phyloP scores from a whole-genome alignment of 1,140 invertebrate species.

The Steinernema khuongi region DNA sequence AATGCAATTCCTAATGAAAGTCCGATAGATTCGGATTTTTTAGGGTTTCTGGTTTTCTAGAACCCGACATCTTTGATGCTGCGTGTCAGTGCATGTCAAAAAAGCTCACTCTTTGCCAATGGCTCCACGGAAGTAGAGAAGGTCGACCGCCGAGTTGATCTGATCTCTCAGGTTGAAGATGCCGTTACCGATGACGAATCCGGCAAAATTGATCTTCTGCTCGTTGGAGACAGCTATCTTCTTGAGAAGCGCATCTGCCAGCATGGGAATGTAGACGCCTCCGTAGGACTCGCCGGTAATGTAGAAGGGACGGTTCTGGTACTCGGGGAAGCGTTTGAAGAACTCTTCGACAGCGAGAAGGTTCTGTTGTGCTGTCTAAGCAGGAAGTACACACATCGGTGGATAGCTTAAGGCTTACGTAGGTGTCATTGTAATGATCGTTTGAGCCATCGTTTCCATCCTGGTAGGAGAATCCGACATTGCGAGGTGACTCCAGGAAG shows the following conservation, averaged over 20 bases:
- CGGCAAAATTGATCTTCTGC: conserved; percentile 22
- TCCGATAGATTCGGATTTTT: too few relatives aligned
- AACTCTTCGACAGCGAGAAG: conserved; percentile 61
- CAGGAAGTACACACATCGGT: conserved; percentile 13
- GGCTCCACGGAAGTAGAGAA: conserved; percentile 64
- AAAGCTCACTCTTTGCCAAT: background rate
- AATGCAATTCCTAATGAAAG: background rate
- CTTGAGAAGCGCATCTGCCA: conserved; percentile 59
- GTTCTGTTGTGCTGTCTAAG: conserved; percentile 57
- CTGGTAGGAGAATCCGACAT: conserved; percentile 63
- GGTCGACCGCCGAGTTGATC: conserved; percentile 62
- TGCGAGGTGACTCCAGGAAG: conserved; percentile 63
- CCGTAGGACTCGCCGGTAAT: conserved; percentile 61
- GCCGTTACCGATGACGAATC: conserved; percentile 36
- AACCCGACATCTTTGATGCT: too few relatives aligned
- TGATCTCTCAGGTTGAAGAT: conserved; percentile 51
- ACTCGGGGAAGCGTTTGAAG: conserved; percentile 63
- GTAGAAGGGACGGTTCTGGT: conserved; percentile 59
- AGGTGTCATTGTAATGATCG: conserved; percentile 56
- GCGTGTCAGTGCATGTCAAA: too few relatives aligned
- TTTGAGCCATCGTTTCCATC: conserved; percentile 59
- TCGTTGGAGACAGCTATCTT: conserved; percentile 18
- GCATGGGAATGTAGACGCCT: conserved; percentile 61
- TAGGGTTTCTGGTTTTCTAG: too few relatives aligned
- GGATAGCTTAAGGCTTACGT: background rate